These are phyloP conservation scores for Trachurus trachurus DNA, from an alignment of 2,797 vertebrate species.

Conservation along the genomic window DNA sequence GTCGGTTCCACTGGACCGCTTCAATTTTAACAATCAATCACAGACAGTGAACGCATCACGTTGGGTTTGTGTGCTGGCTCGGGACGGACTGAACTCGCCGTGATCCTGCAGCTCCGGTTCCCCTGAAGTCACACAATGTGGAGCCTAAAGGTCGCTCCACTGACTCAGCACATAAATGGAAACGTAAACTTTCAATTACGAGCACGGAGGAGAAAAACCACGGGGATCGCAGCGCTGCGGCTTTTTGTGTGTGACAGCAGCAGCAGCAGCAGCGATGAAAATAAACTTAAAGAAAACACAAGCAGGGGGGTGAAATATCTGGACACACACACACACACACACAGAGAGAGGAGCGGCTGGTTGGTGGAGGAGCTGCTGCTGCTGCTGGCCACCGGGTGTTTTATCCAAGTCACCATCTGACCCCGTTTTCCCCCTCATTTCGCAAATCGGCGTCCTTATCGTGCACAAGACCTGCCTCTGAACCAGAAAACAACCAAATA, in stretches of 20 bases:
- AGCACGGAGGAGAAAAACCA: constrained; percentile 46
- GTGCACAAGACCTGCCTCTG: constrained; percentile 55
- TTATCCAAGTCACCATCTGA: constrained; percentile 74
- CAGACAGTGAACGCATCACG: neutral
- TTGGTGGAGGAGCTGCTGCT: constrained; percentile 17
- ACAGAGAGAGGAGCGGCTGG: too few species aligned
- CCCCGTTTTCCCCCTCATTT: constrained; percentile 70
- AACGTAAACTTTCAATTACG: constrained; percentile 65
- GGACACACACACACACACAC: constrained; percentile 13
- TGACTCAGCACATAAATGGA: constrained; percentile 56
- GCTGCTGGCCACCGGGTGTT: constrained; percentile 26
- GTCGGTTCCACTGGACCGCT: neutral
- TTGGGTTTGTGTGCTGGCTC: neutral
- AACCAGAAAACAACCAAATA: constrained; percentile 69
- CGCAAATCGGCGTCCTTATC: constrained; percentile 66
- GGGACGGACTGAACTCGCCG: constrained; percentile 30
- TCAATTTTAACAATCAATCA: constrained; percentile 12
- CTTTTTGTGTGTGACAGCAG: constrained; percentile 53
- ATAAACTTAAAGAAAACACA: constrained; percentile 71
- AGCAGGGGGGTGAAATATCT: constrained; percentile 50
- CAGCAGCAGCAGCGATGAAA: constrained; percentile 57
- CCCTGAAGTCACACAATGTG: constrained; percentile 49
- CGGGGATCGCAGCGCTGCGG: constrained; percentile 57
- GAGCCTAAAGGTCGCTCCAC: constrained; percentile 24
- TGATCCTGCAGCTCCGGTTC: constrained; percentile 1